A percentile compares a stretch with the other conserved stretches of the same genome.
Evolutionary conservation across 2,113 vertebrate genomes (phyloP).

Genomic region (Chionomys nivalis): DNA sequence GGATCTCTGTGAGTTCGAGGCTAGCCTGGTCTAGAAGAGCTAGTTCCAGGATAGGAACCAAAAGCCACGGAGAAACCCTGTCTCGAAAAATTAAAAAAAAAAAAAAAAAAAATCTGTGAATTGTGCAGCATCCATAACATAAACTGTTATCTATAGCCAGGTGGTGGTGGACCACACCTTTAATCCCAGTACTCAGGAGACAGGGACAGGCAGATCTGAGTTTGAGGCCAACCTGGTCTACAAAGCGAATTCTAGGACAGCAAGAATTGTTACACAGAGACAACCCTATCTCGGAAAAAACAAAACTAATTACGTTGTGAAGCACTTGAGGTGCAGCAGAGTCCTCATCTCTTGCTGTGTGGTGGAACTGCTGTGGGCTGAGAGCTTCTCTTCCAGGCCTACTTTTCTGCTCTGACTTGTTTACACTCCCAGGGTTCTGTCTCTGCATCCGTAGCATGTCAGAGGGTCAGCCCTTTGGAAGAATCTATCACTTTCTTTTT

Average conservation of each 20-base stretch:
- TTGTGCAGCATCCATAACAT: too few relatives aligned
- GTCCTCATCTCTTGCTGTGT: not conserved
- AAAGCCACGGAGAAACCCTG: too few relatives aligned
- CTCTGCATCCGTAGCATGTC: not conserved
- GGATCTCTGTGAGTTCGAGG: not conserved
- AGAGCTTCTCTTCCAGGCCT: not conserved
- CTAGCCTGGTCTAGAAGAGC: not conserved
- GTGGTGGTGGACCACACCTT: not conserved
- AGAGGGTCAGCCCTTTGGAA: not conserved
- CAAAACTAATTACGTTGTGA: not conserved
- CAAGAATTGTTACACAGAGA: not conserved
- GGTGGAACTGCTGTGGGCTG: not conserved
- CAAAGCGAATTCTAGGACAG: not conserved
- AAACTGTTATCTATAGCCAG: not conserved
- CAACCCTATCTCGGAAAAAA: not conserved
- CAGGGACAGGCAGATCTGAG: not conserved
- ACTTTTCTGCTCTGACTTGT: not conserved
- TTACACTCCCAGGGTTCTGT: too few relatives aligned
- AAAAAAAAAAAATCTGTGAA: too few relatives aligned
- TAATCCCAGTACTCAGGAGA: not conserved
- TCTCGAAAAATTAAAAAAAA: too few relatives aligned
- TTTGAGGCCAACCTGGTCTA: not conserved
- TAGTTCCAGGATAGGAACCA: not conserved
- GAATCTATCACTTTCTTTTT: not conserved
- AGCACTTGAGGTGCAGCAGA: not conserved